phyloP scores from a whole-genome alignment of 2,113 vertebrate species.

The Thymallus thymallus region DNA sequence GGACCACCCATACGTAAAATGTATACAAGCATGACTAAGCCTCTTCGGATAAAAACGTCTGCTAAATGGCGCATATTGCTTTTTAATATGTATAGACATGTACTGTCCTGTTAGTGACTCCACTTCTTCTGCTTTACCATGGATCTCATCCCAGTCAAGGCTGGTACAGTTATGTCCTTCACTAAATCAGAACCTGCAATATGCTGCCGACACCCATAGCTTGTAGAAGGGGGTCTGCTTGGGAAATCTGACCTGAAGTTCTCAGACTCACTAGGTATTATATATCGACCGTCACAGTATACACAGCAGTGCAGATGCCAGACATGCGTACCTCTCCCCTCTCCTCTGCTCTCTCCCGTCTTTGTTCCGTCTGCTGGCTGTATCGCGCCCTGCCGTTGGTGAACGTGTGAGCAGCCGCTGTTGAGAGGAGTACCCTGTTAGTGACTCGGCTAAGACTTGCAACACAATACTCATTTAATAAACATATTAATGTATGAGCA shows the following conservation, averaged over 20 bases:
- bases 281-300: not conserved
- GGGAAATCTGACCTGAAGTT: too few species aligned
- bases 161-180: too few species aligned
- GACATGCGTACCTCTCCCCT: conserved; percentile 84
- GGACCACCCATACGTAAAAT: too few species aligned
- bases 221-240: too few species aligned
- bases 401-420: conserved; percentile 88
- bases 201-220: too few species aligned
- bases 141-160: not conserved
- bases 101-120: not conserved
- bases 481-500: not conserved
- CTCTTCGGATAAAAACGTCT: too few species aligned
- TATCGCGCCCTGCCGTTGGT: conserved; percentile 86
- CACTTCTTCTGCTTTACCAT: not conserved
- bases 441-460: not conserved
- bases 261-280: too few species aligned
- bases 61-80: not conserved
- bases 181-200: too few species aligned
- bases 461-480: not conserved
- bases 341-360: conserved; percentile 89
- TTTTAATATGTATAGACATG: not conserved
- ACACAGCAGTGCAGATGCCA: not conserved
- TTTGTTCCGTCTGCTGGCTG: conserved; percentile 85
- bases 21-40: too few species aligned
- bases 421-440: conserved; percentile 32